Evolutionary conservation across 2,113 vertebrate genomes (phyloP).

Genomic region (Aegotheles bennettii): DNA sequence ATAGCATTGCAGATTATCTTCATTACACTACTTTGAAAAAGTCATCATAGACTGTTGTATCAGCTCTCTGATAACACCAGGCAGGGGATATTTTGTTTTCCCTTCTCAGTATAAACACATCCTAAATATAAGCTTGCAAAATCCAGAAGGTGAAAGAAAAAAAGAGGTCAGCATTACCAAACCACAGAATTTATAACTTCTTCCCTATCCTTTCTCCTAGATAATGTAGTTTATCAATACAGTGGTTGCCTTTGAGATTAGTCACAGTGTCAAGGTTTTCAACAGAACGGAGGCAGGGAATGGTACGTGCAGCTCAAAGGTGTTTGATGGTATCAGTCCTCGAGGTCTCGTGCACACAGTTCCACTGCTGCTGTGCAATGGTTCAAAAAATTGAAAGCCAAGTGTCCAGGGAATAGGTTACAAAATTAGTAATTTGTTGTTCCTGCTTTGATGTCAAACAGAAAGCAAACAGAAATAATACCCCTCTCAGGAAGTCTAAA

Average conservation of each 20-base stretch:
- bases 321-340: not conserved
- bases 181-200: not conserved
- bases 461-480: conserved; percentile 42
- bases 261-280: not conserved
- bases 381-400: conserved; percentile 33
- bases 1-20: not conserved
- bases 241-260: not conserved
- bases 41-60: not conserved
- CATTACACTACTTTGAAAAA: not conserved
- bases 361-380: not conserved
- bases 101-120: not conserved
- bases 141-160: not conserved
- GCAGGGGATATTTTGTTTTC: not conserved
- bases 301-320: not conserved
- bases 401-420: not conserved
- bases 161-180: not conserved
- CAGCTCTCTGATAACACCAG: not conserved
- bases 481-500: conserved; percentile 48
- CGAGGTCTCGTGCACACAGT: not conserved
- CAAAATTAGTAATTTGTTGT: conserved; percentile 31
- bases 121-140: not conserved
- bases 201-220: not conserved
- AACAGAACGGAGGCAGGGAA: not conserved
- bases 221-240: not conserved
- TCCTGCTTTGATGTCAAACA: conserved; percentile 44